Conservation (phyloP, 2,888 invertebrate species). For the Prosopocoilus inquinatus region DNA sequence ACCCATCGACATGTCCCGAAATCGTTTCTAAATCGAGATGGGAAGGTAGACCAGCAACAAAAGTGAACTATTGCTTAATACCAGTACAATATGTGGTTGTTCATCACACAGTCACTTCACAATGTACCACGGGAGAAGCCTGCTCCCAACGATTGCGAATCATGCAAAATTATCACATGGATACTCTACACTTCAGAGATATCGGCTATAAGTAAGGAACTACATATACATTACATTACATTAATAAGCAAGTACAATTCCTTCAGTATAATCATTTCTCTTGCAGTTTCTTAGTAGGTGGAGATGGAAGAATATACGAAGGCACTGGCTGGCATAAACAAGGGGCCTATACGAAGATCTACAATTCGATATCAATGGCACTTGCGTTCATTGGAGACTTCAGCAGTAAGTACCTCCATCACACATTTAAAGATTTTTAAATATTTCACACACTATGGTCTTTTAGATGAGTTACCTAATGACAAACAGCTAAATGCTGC, state of each 20-base stretch:
- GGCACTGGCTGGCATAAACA: slow-evolving; percentile 59
- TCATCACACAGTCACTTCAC: slow-evolving; percentile 57
- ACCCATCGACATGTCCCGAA: slow-evolving; percentile 50
- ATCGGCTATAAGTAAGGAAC: slow-evolving; percentile 61
- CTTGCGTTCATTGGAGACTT: slow-evolving; percentile 61
- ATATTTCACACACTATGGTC: slow-evolving; percentile 12
- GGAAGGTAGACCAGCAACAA: slow-evolving; percentile 55
- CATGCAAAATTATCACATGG: slow-evolving; percentile 57
- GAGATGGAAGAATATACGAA: slow-evolving; percentile 61
- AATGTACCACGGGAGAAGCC: slow-evolving; percentile 48
- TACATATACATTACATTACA: too few species aligned
- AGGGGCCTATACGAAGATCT: slow-evolving; percentile 58
- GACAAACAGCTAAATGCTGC: slow-evolving; percentile 50
- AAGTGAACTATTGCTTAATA: slow-evolving; percentile 55
- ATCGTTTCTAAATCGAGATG: slow-evolving; percentile 58
- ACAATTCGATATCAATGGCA: slow-evolving; percentile 56
- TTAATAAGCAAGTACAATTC: too few species aligned
- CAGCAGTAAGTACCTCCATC: slow-evolving; percentile 38
- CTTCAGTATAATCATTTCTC: slow-evolving; percentile 12
- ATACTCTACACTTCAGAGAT: slow-evolving; percentile 53
- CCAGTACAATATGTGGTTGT: slow-evolving; percentile 57
- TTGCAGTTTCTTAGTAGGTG: slow-evolving; percentile 59
- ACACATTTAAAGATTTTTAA: not conserved
- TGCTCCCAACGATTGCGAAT: slow-evolving; percentile 50
- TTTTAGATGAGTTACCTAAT: slow-evolving; percentile 50